These are phyloP conservation scores for Zootermopsis nevadensis DNA, from an alignment of 2,888 invertebrate genomes.

Conservation along the genomic window DNA sequence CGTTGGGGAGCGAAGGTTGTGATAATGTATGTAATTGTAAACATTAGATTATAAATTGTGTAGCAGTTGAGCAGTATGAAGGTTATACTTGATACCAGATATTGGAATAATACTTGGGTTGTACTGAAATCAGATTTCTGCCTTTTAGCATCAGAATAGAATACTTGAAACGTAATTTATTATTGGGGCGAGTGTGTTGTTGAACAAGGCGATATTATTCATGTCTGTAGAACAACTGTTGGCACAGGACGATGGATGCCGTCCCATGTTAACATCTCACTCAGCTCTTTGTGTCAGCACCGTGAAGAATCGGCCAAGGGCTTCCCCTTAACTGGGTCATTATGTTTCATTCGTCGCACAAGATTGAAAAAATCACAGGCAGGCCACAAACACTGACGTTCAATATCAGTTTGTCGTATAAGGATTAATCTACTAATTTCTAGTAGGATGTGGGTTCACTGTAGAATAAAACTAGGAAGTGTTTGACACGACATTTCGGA, in stretches of 20 bases:
- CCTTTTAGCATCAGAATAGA: slow-evolving; percentile 9
- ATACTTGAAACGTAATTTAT: not conserved
- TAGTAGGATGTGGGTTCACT: too few relatives aligned
- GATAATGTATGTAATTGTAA: too few relatives aligned
- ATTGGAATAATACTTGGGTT: not conserved
- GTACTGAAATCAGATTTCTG: not conserved
- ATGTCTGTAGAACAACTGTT: not conserved
- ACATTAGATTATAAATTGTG: not conserved
- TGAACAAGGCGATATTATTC: not conserved
- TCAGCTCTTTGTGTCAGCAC: not conserved
- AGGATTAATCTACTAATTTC: too few relatives aligned
- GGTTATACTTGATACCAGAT: not conserved
- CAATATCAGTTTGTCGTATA: too few relatives aligned
- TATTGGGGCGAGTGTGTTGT: too few relatives aligned
- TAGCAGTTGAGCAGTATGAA: too few relatives aligned
- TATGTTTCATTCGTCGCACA: not conserved
- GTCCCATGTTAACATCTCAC: not conserved
- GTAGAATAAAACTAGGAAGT: too few relatives aligned
- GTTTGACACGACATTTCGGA: too few relatives aligned
- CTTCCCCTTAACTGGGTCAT: not conserved
- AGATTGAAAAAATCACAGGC: slow-evolving; percentile 14
- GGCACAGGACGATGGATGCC: not conserved
- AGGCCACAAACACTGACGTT: not conserved
- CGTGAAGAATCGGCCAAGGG: not conserved
- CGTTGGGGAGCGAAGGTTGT: too few relatives aligned